Conservation (phyloP, 2,888 invertebrate genomes). For the Cosmopolites sordidus region DNA sequence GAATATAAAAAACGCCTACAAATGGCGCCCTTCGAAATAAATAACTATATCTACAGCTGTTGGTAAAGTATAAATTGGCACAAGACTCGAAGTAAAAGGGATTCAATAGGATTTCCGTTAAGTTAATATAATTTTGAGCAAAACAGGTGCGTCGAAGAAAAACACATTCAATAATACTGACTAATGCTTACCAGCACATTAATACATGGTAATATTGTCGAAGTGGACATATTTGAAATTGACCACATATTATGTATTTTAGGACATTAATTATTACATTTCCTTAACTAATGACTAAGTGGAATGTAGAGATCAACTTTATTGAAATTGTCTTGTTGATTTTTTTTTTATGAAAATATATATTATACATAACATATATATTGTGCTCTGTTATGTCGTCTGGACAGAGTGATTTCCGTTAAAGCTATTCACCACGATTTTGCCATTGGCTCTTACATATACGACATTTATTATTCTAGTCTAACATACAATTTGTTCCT, state of each 20-base stretch:
- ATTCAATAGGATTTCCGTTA: constrained; percentile 1
- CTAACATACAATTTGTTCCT: constrained; percentile 9
- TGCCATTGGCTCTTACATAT: constrained; percentile 9
- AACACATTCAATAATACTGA: constrained; percentile 12
- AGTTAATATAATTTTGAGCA: constrained; percentile 13
- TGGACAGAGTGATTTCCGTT: constrained; percentile 15
- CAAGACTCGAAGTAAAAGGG: not conserved
- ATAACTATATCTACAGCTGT: not conserved
- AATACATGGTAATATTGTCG: constrained; percentile 12
- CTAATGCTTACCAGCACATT: constrained; percentile 8
- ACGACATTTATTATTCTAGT: constrained; percentile 8
- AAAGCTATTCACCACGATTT: constrained; percentile 15
- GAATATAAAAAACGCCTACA: not conserved
- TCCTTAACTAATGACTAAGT: constrained; percentile 7
- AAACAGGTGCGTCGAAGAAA: constrained; percentile 12
- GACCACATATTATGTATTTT: constrained; percentile 9
- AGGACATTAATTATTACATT: constrained; percentile 1
- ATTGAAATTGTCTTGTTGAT: constrained; percentile 9
- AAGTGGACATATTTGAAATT: constrained; percentile 16
- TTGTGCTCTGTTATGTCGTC: constrained; percentile 13
- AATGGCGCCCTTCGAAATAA: not conserved
- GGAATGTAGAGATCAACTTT: constrained; percentile 14
- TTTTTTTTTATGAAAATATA: constrained; percentile 15
- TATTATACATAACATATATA: constrained; percentile 14
- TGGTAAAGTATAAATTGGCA: not conserved